A percentile compares a stretch with the other conserved stretches of the same genome.
phyloP scores from a whole-genome alignment of 2,113 vertebrate genomes.

The Ornithorhynchus anatinus region DNA sequence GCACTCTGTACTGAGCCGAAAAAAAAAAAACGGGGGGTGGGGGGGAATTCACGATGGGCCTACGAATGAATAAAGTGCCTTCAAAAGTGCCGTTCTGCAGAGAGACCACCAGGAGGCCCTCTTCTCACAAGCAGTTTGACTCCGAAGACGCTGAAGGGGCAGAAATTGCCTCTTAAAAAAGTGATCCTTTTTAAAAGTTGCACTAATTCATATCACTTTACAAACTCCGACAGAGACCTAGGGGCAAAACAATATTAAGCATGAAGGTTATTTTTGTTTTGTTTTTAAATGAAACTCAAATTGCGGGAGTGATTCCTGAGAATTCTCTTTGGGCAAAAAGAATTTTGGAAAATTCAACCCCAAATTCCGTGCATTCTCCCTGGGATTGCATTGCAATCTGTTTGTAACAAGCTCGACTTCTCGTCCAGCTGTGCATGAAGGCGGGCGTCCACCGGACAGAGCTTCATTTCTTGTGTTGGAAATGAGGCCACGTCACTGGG shows the following conservation, averaged over 20 bases:
- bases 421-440: background rate
- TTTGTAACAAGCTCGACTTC: slow-evolving; percentile 4
- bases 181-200: background rate
- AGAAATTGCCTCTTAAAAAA: background rate
- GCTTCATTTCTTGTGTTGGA: slow-evolving; percentile 9
- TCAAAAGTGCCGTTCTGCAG: background rate
- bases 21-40: too few species aligned
- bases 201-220: background rate
- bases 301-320: background rate
- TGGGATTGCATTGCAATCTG: background rate
- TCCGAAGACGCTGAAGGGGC: too few species aligned
- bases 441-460: background rate
- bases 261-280: too few species aligned
- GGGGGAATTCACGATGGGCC: background rate
- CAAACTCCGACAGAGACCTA: background rate
- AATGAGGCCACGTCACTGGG: background rate
- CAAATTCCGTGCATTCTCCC: background rate
- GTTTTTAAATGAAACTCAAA: background rate
- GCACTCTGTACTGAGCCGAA: slow-evolving; percentile 10
- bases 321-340: background rate
- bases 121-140: slow-evolving; percentile 33
- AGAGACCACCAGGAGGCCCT: slow-evolving; percentile 18
- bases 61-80: background rate
- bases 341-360: background rate
- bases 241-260: background rate